A percentile compares a stretch with the other conserved stretches of the same genome.
phyloP scores from a whole-genome alignment of 2,888 invertebrate genomes.

The Cyclophora punctaria region DNA sequence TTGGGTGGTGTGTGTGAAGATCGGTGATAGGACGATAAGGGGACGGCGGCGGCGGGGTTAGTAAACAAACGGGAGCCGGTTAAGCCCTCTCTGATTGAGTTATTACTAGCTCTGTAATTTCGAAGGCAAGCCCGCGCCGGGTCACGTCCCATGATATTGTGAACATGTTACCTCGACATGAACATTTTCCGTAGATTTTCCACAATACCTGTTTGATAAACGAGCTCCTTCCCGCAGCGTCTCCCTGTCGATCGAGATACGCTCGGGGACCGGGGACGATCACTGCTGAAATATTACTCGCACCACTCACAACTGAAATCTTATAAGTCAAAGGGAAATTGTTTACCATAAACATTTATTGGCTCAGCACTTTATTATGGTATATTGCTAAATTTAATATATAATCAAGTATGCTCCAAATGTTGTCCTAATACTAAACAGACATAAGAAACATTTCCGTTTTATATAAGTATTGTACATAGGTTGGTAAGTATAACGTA shows the following conservation, averaged over 20 bases:
- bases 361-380: no score
- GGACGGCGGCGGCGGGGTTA: slow-evolving; percentile 36
- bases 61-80: slow-evolving; percentile 54
- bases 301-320: no score
- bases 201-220: slow-evolving; percentile 15
- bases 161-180: slow-evolving; percentile 19
- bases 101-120: slow-evolving; percentile 59
- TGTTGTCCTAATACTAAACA: no score
- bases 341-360: no score
- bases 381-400: no score
- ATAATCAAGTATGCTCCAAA: no score
- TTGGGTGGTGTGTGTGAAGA: slow-evolving; percentile 12
- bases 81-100: slow-evolving; percentile 70
- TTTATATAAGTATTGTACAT: no score
- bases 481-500: no score
- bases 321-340: no score
- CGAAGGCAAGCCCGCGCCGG: slow-evolving; percentile 28
- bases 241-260: slow-evolving; percentile 19
- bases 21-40: slow-evolving; percentile 41
- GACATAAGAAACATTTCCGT: no score
- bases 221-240: slow-evolving; percentile 14
- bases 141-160: slow-evolving; percentile 51
- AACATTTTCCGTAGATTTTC: slow-evolving; percentile 11
- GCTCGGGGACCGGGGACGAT: slow-evolving; percentile 11
- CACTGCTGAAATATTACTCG: slow-evolving; percentile 5